Percentiles rank a stretch among this genome's conserved stretches.
Evolutionary conservation across 2,888 invertebrate species (phyloP).

Genomic region (Nebria salina): DNA sequence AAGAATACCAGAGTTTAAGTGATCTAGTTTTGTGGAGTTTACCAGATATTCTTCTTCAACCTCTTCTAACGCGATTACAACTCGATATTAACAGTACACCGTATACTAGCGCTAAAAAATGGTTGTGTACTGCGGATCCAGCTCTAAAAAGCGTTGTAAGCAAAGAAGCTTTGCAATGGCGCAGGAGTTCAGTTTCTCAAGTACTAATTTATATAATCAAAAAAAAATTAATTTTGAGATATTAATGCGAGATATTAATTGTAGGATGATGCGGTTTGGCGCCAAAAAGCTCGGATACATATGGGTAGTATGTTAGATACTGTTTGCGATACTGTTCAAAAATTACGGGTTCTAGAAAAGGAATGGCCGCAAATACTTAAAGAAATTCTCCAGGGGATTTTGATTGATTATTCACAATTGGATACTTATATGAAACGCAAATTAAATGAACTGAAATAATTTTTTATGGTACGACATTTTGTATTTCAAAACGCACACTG

Average conservation of each 20-base stretch:
- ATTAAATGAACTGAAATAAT: slow-evolving; percentile 66
- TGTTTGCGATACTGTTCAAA: slow-evolving; percentile 80
- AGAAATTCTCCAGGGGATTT: slow-evolving; percentile 80
- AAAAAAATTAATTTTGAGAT: neutral
- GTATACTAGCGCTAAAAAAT: slow-evolving; percentile 70
- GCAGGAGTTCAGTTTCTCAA: slow-evolving; percentile 69
- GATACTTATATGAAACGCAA: slow-evolving; percentile 80
- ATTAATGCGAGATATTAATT: too few species aligned
- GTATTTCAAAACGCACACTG: slow-evolving; percentile 42
- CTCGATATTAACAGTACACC: slow-evolving; percentile 66
- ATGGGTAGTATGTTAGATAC: slow-evolving; percentile 76
- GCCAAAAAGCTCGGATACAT: slow-evolving; percentile 79
- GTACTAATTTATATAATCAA: slow-evolving; percentile 54
- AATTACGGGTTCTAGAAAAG: slow-evolving; percentile 76
- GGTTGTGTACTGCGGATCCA: slow-evolving; percentile 78
- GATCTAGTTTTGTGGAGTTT: slow-evolving; percentile 83
- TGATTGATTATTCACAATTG: slow-evolving; percentile 83
- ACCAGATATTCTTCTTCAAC: slow-evolving; percentile 81
- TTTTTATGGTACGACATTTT: slow-evolving; percentile 35
- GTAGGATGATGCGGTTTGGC: slow-evolving; percentile 76
- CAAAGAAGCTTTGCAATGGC: slow-evolving; percentile 87
- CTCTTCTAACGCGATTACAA: slow-evolving; percentile 76
- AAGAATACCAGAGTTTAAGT: slow-evolving; percentile 77
- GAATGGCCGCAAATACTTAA: slow-evolving; percentile 82
- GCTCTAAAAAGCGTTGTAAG: slow-evolving; percentile 83